Evolutionary conservation across 2,888 invertebrate genomes (phyloP), one percentile per base, ranked within the genome.

Genomic region (Xanthorhoe spadicearia): DNA sequence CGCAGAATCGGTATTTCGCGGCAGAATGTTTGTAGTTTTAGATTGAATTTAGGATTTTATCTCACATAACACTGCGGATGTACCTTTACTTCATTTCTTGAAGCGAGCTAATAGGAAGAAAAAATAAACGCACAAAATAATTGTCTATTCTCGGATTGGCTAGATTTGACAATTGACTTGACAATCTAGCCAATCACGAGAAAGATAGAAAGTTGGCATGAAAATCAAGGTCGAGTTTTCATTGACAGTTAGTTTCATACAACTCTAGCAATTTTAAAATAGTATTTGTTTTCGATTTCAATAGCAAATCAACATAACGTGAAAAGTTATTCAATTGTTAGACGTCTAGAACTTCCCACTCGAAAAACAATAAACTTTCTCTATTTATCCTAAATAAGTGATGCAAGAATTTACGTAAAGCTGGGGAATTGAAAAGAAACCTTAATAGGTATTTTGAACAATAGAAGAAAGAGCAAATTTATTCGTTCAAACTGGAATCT

Each of bases 311-410:
- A 2, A 43, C 38, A 43, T 13, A 32, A 43, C 48, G 50, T 53
- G 35, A 51, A 60, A 64, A 46, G 7, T 19, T 49, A 49, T 64
- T 58, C 57, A 49, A 38, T 48, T 28, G 49, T 60, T 64, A 64
- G 59, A 23, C 59, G 51, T 62, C 49, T 57, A 63, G n/a, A 70
- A 70, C 69, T 73, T 74, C 74, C 70, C 77, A 76, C 73, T 69
- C 64, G 70, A 66, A 72, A n/a, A 72, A 70, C 62, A 72, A 73
- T 58, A 38, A 58, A 74, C 77, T 77, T 77, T 78, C 76, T 71
- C 76, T 71, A 68, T 72, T 71, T 70, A 76, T 76, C 72, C 69
- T 55, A 54, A 55, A 66, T 49, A 17, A 23, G 58, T 65, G 60
- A 63, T 35, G 69, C 60, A 70, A 73, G 60, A 70, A n/a, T 50